phyloP scores from a whole-genome alignment of 2,888 invertebrate species.

The Diloba caeruleocephala region DNA sequence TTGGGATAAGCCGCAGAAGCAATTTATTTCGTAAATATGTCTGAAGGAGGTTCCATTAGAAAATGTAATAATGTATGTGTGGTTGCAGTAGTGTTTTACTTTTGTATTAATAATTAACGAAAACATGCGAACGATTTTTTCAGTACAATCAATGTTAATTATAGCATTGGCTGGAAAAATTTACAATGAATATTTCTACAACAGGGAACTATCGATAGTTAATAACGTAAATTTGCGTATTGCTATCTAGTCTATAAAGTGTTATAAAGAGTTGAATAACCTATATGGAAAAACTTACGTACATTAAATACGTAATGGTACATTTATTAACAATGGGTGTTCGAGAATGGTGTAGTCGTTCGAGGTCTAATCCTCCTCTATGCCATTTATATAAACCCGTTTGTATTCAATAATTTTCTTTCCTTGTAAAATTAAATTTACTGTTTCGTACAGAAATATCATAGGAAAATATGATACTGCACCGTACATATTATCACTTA shows the following conservation, averaged over 20 bases:
- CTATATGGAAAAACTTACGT: too few species aligned
- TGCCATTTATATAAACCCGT: conserved; percentile 5
- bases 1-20: conserved; percentile 45
- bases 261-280: too few species aligned
- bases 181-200: too few species aligned
- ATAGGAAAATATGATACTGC: conserved; percentile 23
- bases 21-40: conserved; percentile 47
- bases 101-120: not conserved
- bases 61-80: conserved; percentile 25
- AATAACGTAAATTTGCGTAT: too few species aligned
- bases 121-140: not conserved
- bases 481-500: conserved; percentile 27
- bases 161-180: not conserved
- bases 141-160: not conserved
- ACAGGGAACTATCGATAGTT: too few species aligned
- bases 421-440: conserved; percentile 12
- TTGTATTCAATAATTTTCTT: conserved; percentile 16
- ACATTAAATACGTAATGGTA: too few species aligned
- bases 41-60: conserved; percentile 32
- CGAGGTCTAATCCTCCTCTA: not conserved
- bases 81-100: conserved; percentile 2
- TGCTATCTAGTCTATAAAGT: too few species aligned
- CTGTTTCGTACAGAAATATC: conserved; percentile 7
- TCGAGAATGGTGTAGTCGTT: not conserved
- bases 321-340: too few species aligned